Base-by-base conservation (phyloP, 1,140 invertebrate species). In the Lysiphlebus fabarum region DNA sequence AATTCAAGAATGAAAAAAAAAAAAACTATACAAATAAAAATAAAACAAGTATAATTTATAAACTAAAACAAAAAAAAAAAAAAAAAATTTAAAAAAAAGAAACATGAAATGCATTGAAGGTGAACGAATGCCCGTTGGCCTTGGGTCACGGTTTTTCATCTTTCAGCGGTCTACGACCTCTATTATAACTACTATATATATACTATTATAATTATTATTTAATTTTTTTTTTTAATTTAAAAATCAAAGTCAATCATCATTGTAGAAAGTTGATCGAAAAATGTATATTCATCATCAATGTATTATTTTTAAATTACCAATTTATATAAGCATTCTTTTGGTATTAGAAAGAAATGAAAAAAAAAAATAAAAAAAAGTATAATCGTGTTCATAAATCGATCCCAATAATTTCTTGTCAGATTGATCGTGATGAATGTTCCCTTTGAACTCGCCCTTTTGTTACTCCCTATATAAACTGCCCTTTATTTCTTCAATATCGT, bases 121-220 rank as follows among this genome's bases (percentile, higher is more conserved):
- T 64, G 61, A 69, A 69, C 64, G 67, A 69, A 70, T 70, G 67
- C 67, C 63, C 59, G 17, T 26, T 26, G 67, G 62, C 67, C 68
- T 70, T 70, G 67, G 64, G 48, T 65, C 48, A 60, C 61, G 54
- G 60, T 61, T 61, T 58, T 57, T 48, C 47, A 58, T 17, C 26
- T 12, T 26, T 48, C 43, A 53, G 10, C 42, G 40, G 7, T 41
- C 38, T 48, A 14, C 36, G 34, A 48, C 49, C 33, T 45, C 55
- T 26, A 26, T 4, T 4, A 26, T 26, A 26, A 26, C 17, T 26
- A 26, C 4, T 26, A 17, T 17, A n/a, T n/a, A n/a, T n/a, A n/a
- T n/a, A n/a, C n/a, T n/a, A 26, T 26, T 26, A 26, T 26, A 26
- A 26, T 26, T 1, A 26, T 26, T 26, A 26, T 26, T 26, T 26